phyloP scores from a whole-genome alignment of 2,113 vertebrate species.

The Tangachromis dhanisi region DNA sequence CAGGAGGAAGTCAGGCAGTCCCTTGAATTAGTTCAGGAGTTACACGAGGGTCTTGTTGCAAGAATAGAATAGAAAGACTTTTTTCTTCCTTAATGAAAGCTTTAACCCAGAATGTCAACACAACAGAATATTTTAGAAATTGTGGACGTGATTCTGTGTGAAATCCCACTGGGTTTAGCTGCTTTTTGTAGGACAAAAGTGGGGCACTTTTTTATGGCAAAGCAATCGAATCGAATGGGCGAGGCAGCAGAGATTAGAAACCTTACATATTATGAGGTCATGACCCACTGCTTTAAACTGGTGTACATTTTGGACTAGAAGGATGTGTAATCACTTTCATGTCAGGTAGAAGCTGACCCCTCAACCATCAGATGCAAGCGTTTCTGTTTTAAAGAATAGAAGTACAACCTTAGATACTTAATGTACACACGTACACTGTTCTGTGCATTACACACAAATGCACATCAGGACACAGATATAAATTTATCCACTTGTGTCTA shows the following conservation, averaged over 20 bases:
- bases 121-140: neutral
- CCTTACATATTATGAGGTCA: neutral
- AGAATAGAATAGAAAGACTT: neutral
- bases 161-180: neutral
- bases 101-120: neutral
- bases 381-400: neutral
- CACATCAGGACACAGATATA: neutral
- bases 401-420: neutral
- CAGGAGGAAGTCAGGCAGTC: neutral
- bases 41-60: neutral
- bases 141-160: too few relatives aligned
- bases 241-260: neutral
- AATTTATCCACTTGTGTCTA: neutral
- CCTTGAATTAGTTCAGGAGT: neutral
- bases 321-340: slow-evolving; percentile 10
- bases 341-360: slow-evolving; percentile 21
- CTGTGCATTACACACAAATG: neutral
- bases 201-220: neutral
- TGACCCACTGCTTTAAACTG: neutral
- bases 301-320: neutral
- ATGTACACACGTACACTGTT: neutral
- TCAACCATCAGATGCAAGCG: neutral
- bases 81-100: neutral
- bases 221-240: neutral
- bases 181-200: neutral